Percentiles rank a stretch among this genome's conserved stretches.
These are phyloP conservation scores for Bombus pyrosoma DNA, from an alignment of 1,140 invertebrate species.

Conservation along the genomic window DNA sequence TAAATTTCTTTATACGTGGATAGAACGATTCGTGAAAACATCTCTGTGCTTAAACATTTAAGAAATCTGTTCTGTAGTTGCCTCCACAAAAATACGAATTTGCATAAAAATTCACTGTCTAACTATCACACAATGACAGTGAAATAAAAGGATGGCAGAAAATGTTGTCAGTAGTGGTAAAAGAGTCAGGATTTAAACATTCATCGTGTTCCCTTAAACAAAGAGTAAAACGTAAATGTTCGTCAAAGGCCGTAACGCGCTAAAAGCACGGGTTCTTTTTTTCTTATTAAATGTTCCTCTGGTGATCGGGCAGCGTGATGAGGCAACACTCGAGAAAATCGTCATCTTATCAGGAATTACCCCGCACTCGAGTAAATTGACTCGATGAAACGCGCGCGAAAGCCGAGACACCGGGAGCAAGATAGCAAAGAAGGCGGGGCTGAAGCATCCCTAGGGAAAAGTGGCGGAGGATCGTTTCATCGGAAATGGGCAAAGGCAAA, in stretches of 20 bases:
- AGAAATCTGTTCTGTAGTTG: too few relatives aligned
- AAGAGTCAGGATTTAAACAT: background rate
- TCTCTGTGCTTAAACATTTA: too few relatives aligned
- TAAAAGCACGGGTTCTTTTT: background rate
- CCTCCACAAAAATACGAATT: too few relatives aligned
- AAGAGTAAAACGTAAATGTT: background rate
- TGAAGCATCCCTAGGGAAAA: background rate
- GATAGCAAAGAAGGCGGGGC: slow-evolving; percentile 8
- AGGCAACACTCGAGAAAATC: slow-evolving; percentile 52
- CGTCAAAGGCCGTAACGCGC: background rate
- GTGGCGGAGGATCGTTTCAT: slow-evolving; percentile 52
- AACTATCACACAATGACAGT: too few relatives aligned
- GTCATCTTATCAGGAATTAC: slow-evolving; percentile 68
- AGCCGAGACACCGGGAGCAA: slow-evolving; percentile 8
- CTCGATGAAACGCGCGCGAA: slow-evolving; percentile 52
- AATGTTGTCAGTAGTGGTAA: too few relatives aligned
- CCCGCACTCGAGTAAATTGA: slow-evolving; percentile 63
- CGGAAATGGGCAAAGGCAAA: slow-evolving; percentile 50
- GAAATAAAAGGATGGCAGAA: too few relatives aligned
- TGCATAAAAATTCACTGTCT: too few relatives aligned
- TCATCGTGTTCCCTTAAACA: background rate
- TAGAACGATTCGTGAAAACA: too few relatives aligned
- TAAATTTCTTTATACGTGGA: too few relatives aligned
- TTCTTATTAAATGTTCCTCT: slow-evolving; percentile 13
- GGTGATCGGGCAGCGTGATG: slow-evolving; percentile 3